Evolutionary conservation across 2,113 vertebrate genomes (phyloP).

Genomic region (Sapayoa aenigma): DNA sequence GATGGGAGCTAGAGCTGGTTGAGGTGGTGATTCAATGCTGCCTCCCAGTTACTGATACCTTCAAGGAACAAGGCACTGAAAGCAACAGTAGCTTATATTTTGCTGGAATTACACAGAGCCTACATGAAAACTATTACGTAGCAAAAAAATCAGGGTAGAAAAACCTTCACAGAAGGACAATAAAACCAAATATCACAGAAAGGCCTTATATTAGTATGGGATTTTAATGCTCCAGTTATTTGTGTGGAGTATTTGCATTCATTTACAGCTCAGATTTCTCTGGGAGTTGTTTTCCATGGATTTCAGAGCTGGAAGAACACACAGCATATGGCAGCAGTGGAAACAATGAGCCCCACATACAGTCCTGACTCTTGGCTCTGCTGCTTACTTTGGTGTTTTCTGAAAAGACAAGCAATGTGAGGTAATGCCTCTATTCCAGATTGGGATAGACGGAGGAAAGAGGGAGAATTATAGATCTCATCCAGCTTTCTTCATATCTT

Average conservation of each 20-base stretch:
- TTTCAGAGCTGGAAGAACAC: background rate
- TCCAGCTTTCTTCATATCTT: background rate
- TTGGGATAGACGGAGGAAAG: background rate
- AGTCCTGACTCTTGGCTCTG: background rate
- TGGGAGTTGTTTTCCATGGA: background rate
- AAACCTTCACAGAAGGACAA: background rate
- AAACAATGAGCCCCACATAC: background rate
- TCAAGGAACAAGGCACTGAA: background rate
- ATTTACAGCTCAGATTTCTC: background rate
- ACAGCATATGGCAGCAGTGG: background rate
- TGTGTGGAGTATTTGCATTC: background rate
- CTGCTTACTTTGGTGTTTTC: background rate
- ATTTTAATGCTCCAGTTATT: background rate
- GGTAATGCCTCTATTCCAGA: background rate
- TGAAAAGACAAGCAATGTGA: background rate
- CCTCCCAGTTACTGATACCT: background rate
- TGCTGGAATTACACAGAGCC: background rate
- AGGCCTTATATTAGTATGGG: background rate
- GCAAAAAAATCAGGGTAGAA: background rate
- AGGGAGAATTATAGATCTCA: background rate
- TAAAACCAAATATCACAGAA: background rate
- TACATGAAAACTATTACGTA: background rate
- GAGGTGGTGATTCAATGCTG: background rate
- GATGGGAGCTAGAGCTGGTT: background rate
- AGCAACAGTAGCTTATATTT: background rate